Conservation (phyloP, 2,113 vertebrate species). For the Motacilla alba region DNA sequence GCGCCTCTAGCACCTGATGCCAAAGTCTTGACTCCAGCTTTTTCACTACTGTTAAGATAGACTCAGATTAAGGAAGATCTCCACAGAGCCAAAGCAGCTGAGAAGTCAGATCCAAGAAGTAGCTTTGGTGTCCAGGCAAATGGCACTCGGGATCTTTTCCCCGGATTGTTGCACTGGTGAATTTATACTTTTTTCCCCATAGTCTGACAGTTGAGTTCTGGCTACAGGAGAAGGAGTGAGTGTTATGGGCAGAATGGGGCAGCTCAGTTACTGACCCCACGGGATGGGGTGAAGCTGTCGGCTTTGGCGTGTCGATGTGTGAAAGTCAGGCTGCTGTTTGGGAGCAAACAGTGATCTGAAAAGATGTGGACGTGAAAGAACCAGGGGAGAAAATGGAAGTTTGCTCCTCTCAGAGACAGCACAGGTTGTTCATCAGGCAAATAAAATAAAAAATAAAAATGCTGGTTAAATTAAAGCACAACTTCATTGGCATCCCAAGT, state of each 20-base stretch:
- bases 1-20: neutral
- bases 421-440: neutral
- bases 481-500: conserved; percentile 23
- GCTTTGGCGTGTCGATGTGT: neutral
- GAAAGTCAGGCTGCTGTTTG: neutral
- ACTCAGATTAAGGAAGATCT: neutral
- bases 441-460: neutral
- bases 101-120: neutral
- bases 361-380: neutral
- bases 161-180: neutral
- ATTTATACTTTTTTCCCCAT: neutral
- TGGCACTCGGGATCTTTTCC: neutral
- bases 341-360: neutral
- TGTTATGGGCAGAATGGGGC: neutral
- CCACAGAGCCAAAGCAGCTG: neutral
- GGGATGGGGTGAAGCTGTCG: neutral
- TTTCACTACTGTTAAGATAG: neutral
- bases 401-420: neutral
- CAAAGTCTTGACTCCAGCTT: neutral
- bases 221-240: neutral
- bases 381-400: neutral
- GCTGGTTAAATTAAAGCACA: neutral
- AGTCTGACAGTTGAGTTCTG: neutral
- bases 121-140: neutral
- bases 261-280: neutral